A percentile compares a stretch with the other conserved stretches of the same genome.
These are phyloP conservation scores for Stegostoma tigrinum DNA, from an alignment of 2,113 vertebrate species.

Conservation along the genomic window DNA sequence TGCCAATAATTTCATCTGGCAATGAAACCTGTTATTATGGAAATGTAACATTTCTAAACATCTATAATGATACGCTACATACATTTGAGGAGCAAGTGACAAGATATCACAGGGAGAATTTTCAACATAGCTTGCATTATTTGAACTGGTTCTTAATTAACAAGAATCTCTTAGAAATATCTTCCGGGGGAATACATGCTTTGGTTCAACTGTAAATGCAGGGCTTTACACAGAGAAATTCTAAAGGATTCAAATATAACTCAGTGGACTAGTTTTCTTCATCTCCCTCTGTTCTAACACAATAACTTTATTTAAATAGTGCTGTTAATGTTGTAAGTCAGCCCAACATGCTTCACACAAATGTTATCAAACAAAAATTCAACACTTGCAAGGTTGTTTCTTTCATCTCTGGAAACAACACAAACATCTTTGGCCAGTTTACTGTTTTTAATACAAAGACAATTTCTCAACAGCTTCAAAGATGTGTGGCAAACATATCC, in stretches of 20 bases:
- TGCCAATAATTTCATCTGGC: background rate
- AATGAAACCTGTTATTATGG: background rate
- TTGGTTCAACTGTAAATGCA: background rate
- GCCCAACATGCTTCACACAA: background rate
- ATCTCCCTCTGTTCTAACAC: background rate
- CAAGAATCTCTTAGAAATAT: background rate
- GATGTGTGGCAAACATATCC: background rate
- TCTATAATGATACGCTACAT: background rate
- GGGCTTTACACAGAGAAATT: background rate
- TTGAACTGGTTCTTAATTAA: background rate
- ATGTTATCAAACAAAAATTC: background rate
- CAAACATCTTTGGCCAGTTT: no score
- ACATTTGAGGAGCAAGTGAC: background rate
- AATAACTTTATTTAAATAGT: background rate
- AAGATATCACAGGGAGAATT: background rate
- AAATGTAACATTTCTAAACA: background rate
- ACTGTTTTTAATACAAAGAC: no score
- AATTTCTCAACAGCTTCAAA: background rate
- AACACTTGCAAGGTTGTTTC: background rate
- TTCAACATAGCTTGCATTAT: background rate
- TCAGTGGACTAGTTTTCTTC: background rate
- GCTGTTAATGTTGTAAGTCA: background rate
- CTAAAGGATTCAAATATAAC: background rate
- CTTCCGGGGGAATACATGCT: background rate
- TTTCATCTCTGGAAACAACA: background rate